These are phyloP conservation scores for Paramisgurnus dabryanus DNA, from an alignment of 2,113 vertebrate genomes.

Conservation along the genomic window DNA sequence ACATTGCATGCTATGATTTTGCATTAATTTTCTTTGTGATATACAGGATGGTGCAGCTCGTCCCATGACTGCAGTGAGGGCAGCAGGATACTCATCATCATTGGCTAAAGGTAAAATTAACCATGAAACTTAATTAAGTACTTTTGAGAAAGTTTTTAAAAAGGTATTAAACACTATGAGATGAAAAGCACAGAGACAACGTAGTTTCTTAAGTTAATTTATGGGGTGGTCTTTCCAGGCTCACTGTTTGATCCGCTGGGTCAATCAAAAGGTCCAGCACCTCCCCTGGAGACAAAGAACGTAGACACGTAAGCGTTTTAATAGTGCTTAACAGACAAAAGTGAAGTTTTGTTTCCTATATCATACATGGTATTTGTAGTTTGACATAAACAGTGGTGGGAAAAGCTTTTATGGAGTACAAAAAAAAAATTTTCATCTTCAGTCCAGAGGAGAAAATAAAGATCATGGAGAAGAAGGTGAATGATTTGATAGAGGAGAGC, in stretches of 20 bases:
- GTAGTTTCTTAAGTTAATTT: background rate
- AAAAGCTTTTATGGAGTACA: background rate
- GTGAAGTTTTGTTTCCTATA: background rate
- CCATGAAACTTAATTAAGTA: background rate
- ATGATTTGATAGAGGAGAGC: constrained; percentile 94
- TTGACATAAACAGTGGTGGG: too few species aligned
- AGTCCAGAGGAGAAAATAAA: constrained; percentile 94
- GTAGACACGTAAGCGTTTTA: constrained; percentile 84
- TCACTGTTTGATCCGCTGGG: constrained; percentile 89
- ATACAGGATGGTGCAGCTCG: constrained; percentile 85
- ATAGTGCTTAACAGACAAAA: background rate
- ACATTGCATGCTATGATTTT: background rate
- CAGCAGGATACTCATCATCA: constrained; percentile 90
- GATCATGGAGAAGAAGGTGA: constrained; percentile 94
- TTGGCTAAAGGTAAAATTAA: constrained; percentile 77
- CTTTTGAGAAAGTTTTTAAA: background rate
- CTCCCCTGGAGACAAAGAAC: constrained; percentile 86
- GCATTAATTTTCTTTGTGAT: background rate
- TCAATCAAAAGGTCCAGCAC: constrained; percentile 85
- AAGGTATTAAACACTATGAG: background rate
- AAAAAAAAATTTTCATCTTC: constrained; percentile 43
- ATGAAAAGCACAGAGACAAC: background rate
- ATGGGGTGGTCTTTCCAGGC: constrained; percentile 70
- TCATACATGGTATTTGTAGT: background rate
- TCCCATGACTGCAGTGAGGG: constrained; percentile 94